Evolutionary conservation across 2,888 invertebrate genomes (phyloP), one percentile per base, ranked within the genome.

Genomic region (Ichneumoninae sp.): DNA sequence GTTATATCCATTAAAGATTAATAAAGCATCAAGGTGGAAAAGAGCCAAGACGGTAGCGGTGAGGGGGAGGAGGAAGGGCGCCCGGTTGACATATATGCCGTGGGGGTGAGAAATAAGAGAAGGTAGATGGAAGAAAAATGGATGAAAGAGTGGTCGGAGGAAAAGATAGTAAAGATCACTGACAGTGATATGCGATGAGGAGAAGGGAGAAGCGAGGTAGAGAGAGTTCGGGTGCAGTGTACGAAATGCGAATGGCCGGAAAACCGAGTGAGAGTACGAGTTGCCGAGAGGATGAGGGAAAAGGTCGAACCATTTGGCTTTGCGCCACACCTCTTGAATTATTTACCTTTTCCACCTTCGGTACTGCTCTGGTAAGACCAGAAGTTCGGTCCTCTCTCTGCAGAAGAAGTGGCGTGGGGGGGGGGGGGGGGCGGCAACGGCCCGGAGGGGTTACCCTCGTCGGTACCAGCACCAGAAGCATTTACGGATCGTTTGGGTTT

Each of bases 1-100:
- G 90, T 92, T 91, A 90, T 90, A 89, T 86, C 90, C 90, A 90
- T 92, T 89, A 91, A 92, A 91, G 90, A 92, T 92, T 92, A 91
- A 92, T 92, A 91, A 92, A 90, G 89, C 90, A 90, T 90, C 89
- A 89, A 87, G 86, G 88, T 88, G 90, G 89, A 91, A 90, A 87
- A 89, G 89, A 88, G 87, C 87, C 88, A 91, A 90, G 89, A 89
- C 87, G 86, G 86, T 80, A 54, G 50, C 26, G 69, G 77, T 71
- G 78, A 68, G 10, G 65, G 26, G 54, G 30, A 10, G 71, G 16
- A 33, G 52, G 87, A 87, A 76, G 79, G 57, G 63, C 16, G 13
- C 4, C 33, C 86, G 13, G 22, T 57, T 26, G 47, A 30, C 44
- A 69, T 60, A 47, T 50, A 40, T 63, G 33, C 63, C 30, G 68